phyloP scores from a whole-genome alignment of 2,888 invertebrate species.

The Chouioia cunea region DNA sequence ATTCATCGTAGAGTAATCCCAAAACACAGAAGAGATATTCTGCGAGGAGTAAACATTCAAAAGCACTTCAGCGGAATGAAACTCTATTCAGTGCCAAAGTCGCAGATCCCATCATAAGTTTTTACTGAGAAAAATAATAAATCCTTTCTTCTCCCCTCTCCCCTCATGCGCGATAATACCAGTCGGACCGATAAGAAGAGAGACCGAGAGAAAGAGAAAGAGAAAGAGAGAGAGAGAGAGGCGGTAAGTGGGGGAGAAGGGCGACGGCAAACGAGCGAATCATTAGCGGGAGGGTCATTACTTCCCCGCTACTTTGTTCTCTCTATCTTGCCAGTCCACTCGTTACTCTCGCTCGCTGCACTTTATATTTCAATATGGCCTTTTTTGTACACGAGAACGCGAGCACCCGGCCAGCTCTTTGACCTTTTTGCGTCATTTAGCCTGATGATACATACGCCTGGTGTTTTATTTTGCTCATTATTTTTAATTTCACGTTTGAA shows the following conservation, averaged over 20 bases:
- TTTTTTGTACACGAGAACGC: too few relatives aligned
- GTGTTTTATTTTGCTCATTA: too few relatives aligned
- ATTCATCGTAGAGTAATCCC: too few relatives aligned
- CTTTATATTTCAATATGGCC: slow-evolving; percentile 15
- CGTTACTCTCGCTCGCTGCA: background rate
- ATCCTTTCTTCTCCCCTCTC: background rate
- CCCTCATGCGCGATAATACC: too few relatives aligned
- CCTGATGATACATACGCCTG: too few relatives aligned
- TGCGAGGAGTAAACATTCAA: too few relatives aligned
- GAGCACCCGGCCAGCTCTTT: too few relatives aligned
- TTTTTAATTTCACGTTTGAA: too few relatives aligned
- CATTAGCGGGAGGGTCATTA: slow-evolving; percentile 33
- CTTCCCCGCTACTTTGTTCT: slow-evolving; percentile 18
- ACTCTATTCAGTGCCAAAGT: too few relatives aligned
- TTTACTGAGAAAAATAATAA: background rate
- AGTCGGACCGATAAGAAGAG: background rate
- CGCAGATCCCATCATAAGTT: background rate
- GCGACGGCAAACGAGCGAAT: slow-evolving; percentile 19
- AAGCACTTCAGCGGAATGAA: too few relatives aligned
- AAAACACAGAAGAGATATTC: too few relatives aligned
- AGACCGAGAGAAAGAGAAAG: background rate
- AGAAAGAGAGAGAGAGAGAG: background rate
- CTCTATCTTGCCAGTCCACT: slow-evolving; percentile 4
- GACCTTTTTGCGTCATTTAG: too few relatives aligned
- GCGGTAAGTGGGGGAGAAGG: background rate